Base-by-base conservation (phyloP, 2,888 invertebrate species). In the Villa cingulata region DNA sequence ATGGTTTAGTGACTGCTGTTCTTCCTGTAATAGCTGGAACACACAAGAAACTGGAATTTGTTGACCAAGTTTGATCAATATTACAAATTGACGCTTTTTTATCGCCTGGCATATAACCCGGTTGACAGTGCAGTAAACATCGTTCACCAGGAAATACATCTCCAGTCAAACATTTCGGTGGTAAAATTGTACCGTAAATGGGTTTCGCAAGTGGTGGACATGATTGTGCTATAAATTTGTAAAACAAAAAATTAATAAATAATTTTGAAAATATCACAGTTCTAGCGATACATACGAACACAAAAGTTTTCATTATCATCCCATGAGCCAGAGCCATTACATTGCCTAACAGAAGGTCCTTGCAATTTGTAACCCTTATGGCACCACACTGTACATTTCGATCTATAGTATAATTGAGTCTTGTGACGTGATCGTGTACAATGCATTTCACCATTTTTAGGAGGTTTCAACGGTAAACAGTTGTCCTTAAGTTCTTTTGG, bases 231-330 rank as follows among this genome's bases (percentile, higher is more conserved):
- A 54, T n/a, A 51, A 47, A 43, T 29, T 37, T 42, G 45, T 20
- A 43, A n/a, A 32, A 16, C 7, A 43, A 1, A 18, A 12, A 19
- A 19, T 19, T n/a, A 4, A n/a, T 14, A 34, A 16, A 19, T 18
- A n/a, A n/a, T n/a, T n/a, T n/a, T n/a, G n/a, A n/a, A n/a, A n/a
- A n/a, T n/a, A n/a, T n/a, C n/a, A n/a, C n/a, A n/a, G n/a, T n/a
- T n/a, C n/a, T n/a, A n/a, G n/a, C n/a, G n/a, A n/a, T 38, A 72
- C 71, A 74, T 70, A 72, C 75, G 71, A 53, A 73, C 53, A 58
- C 79, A 80, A 49, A 59, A 58, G 41, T 74, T 70, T 40, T 71
- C 70, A 37, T 66, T 64, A 27, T 64, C 61, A 53, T 74, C 74
- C 64, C 71, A 71, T 70, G 74, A 73, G 40, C 68, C 70, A 4